phyloP scores from a whole-genome alignment of 2,888 invertebrate genomes.

The Cataglyphis rosenhaueri region DNA sequence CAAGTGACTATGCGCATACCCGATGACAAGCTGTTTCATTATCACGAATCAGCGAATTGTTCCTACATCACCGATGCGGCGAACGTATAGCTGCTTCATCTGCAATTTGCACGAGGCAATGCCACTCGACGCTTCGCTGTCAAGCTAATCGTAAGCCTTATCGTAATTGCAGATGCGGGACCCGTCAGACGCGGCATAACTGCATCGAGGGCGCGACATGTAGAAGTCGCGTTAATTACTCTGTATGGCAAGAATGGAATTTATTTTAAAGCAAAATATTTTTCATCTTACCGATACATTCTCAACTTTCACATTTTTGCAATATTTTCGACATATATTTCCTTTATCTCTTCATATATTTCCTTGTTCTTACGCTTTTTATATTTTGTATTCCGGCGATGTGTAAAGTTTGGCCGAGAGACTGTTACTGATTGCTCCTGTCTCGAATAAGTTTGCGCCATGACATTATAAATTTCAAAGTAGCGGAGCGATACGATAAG shows the following conservation, averaged over 20 bases:
- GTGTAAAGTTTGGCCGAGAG: neutral
- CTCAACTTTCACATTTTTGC: slow-evolving; percentile 15
- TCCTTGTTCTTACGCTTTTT: neutral
- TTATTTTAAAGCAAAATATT: neutral
- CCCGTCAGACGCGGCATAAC: slow-evolving; percentile 47
- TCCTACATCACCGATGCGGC: slow-evolving; percentile 38
- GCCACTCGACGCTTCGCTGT: slow-evolving; percentile 68
- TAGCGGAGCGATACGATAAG: slow-evolving; percentile 75
- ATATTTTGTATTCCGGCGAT: neutral
- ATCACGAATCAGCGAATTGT: slow-evolving; percentile 62
- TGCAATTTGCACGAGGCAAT: slow-evolving; percentile 67
- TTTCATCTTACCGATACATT: neutral
- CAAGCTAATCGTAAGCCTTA: slow-evolving; percentile 68
- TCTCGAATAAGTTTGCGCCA: slow-evolving; percentile 68
- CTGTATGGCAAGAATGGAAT: neutral
- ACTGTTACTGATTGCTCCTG: slow-evolving; percentile 33
- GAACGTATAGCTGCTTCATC: slow-evolving; percentile 61
- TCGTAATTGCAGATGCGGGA: slow-evolving; percentile 65
- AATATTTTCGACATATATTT: slow-evolving; percentile 15
- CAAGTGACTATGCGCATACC: slow-evolving; percentile 41
- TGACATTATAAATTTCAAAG: slow-evolving; percentile 76
- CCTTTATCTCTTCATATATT: slow-evolving; percentile 2
- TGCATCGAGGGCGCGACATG: slow-evolving; percentile 34
- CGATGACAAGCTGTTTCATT: slow-evolving; percentile 66
- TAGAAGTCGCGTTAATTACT: slow-evolving; percentile 33